Evolutionary conservation across 2,113 vertebrate genomes (phyloP).

Genomic region (Oxyruncus cristatus): DNA sequence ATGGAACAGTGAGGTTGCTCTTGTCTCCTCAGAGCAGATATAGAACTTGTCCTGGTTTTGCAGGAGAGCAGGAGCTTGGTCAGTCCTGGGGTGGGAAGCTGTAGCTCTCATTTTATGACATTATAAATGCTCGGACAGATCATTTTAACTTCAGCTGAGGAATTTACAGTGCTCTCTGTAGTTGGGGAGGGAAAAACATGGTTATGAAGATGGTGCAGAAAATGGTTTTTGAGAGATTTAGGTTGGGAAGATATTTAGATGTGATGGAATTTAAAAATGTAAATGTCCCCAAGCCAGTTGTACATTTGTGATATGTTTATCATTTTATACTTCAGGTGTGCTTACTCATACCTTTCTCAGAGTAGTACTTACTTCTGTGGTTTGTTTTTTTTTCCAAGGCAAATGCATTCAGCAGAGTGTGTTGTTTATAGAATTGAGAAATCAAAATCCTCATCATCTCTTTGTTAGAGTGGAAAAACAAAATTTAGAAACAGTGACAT

Average conservation of each 20-base stretch:
- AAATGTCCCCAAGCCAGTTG: background rate
- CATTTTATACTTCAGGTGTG: background rate
- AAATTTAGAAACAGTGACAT: background rate
- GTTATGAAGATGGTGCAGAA: background rate
- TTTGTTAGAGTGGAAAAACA: background rate
- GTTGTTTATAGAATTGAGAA: background rate
- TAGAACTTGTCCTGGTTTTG: background rate
- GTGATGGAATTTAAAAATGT: background rate
- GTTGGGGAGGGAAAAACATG: background rate
- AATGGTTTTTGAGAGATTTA: background rate
- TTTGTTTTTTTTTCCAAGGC: background rate
- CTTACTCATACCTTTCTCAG: background rate
- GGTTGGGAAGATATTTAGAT: background rate
- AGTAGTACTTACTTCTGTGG: background rate
- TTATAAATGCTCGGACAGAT: background rate
- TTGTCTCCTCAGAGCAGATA: background rate
- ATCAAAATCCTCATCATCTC: background rate
- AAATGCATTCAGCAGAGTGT: background rate
- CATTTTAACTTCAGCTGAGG: background rate
- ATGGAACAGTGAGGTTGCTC: background rate
- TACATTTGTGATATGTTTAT: background rate
- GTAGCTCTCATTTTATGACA: background rate
- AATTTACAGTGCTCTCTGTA: accelerated
- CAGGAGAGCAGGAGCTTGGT: background rate
- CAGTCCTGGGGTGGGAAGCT: background rate